Percentiles rank a stretch among this genome's conserved stretches.
Conservation (phyloP, 2,113 vertebrate species). For the Indri indri region DNA sequence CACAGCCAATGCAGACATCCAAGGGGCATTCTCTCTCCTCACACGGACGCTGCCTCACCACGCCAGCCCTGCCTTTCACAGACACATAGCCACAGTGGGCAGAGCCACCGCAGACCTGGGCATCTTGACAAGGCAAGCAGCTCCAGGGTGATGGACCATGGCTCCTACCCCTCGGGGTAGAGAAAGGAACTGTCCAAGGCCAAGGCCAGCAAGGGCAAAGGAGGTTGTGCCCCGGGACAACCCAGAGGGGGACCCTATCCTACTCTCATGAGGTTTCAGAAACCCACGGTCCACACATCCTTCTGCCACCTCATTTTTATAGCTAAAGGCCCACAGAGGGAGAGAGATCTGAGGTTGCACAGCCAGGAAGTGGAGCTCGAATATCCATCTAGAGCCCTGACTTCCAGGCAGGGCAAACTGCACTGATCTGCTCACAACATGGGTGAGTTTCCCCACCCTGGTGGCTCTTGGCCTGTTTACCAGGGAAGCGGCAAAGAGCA, state of each 20-base stretch:
- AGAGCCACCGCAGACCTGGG: not conserved
- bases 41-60: not conserved
- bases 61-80: not conserved
- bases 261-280: not conserved
- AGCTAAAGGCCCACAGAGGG: not conserved
- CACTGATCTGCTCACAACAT: not conserved
- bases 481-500: rapidly evolving
- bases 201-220: not conserved
- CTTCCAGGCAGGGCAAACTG: not conserved
- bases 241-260: not conserved
- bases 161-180: not conserved
- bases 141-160: too few relatives aligned
- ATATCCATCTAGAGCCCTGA: not conserved
- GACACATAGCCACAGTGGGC: not conserved
- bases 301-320: not conserved
- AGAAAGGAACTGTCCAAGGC: not conserved
- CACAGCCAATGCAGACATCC: not conserved
- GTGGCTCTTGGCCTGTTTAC: not conserved
- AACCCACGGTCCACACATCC: not conserved
- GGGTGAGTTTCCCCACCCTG: not conserved
- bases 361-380: not conserved
- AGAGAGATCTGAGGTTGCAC: not conserved
- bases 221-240: not conserved
- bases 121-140: not conserved
- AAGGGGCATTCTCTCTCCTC: not conserved